Conservation (phyloP, 37 sponge, comb jelly and placozoan genomes). For the Crambe crambe region DNA sequence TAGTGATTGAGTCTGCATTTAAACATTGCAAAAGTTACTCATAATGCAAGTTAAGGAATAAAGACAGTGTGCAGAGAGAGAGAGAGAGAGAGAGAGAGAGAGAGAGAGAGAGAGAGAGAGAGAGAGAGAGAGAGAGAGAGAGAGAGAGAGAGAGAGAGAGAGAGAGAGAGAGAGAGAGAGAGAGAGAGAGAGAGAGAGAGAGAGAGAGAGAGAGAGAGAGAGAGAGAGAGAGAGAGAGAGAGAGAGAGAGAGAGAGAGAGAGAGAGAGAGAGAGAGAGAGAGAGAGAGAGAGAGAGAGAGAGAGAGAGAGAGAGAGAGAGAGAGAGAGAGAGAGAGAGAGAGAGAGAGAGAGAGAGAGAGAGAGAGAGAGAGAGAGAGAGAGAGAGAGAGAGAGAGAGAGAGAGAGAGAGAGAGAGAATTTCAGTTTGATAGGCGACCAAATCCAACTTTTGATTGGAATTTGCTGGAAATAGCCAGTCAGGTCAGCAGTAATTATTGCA, state of each 20-base stretch:
- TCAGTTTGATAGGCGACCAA: too few relatives aligned
- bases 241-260: conserved; percentile 42
- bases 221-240: conserved; percentile 33
- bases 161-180: conserved; percentile 2
- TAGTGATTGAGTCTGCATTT: background rate
- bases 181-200: conserved; percentile 30
- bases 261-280: conserved; percentile 7
- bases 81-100: too few relatives aligned
- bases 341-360: background rate
- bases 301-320: background rate
- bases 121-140: too few relatives aligned
- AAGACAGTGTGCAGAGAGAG: too few relatives aligned
- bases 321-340: background rate
- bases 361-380: conserved; percentile 3
- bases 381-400: conserved; percentile 17
- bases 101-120: too few relatives aligned
- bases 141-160: conserved; percentile 22
- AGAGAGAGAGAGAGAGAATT: conserved; percentile 4
- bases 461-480: too few relatives aligned
- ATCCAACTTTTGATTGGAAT: too few relatives aligned
- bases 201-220: conserved; percentile 44
- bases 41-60: too few relatives aligned
- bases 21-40: too few relatives aligned
- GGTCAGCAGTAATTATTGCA: too few relatives aligned
- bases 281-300: background rate